phyloP scores from a whole-genome alignment of 2,888 invertebrate species.

The Orthosia gracilis region DNA sequence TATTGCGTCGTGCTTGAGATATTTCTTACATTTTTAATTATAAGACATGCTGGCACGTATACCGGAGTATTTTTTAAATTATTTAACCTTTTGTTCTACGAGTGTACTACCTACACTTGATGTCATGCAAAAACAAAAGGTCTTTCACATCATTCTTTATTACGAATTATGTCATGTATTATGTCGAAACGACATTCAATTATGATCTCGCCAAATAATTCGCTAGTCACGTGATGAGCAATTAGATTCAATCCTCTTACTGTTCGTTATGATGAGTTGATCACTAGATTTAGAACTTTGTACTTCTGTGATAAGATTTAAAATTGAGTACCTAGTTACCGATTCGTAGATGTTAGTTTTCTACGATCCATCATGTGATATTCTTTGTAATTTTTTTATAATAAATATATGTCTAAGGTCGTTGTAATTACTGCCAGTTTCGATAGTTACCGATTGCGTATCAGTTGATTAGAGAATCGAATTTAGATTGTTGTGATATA shows the following conservation, averaged over 20 bases:
- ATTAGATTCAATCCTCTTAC: slow-evolving; percentile 29
- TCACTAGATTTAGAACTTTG: slow-evolving; percentile 12
- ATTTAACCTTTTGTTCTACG: neutral
- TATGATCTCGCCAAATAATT: slow-evolving; percentile 60
- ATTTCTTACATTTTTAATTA: no score
- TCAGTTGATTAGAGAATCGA: slow-evolving; percentile 45
- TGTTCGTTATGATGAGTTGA: neutral
- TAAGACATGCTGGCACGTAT: no score
- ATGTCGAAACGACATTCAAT: slow-evolving; percentile 48
- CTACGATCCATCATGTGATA: slow-evolving; percentile 28
- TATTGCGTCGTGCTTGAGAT: no score
- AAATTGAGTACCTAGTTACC: neutral
- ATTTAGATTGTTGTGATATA: slow-evolving; percentile 51
- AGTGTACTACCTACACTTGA: slow-evolving; percentile 11
- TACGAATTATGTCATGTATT: slow-evolving; percentile 35
- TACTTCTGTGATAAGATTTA: neutral
- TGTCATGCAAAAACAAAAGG: slow-evolving; percentile 14
- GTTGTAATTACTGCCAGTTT: slow-evolving; percentile 51
- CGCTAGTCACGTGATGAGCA: slow-evolving; percentile 49
- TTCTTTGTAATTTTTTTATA: slow-evolving; percentile 52
- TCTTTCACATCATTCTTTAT: slow-evolving; percentile 37
- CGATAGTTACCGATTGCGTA: slow-evolving; percentile 51
- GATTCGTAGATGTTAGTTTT: slow-evolving; percentile 2
- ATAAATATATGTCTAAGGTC: slow-evolving; percentile 52
- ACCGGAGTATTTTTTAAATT: no score